Base-by-base conservation (phyloP, 2,888 invertebrate species). In the Mamestra brassicae region DNA sequence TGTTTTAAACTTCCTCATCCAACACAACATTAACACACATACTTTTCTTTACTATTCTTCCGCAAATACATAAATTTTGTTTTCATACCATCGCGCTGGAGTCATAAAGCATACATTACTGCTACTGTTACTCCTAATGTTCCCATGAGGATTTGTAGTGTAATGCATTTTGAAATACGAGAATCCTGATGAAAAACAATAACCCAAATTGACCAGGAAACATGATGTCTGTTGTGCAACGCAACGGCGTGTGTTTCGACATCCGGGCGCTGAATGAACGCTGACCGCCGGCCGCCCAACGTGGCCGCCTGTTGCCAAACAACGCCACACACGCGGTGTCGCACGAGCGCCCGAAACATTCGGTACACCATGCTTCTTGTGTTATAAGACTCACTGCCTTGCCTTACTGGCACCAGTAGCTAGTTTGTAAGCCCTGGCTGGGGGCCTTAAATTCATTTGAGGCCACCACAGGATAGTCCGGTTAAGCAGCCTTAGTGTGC, bases 141-240 rank as follows among this genome's bases (percentile, higher is more conserved):
- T 76, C 64, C 57, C 63, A 54, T 71, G 74, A 82, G 55, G 13
- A 68, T 65, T 58, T 58, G 45, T 71, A 62, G 71, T 45, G 63
- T 70, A 76, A 76, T 67, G 47, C 61, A n/a, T 66, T 52, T 72
- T 70, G 77, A 82, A 85, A 87, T 80, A 79, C 76, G 85, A 86
- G 84, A 81, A 80, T 77, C 64, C 84, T 87, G 78, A 78, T 85
- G 81, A 86, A 83, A 84, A 89, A 90, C 86, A 90, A 91, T 91
- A 89, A 91, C 92, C 91, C 71, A 92, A 88, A 92, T 91, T 89
- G 87, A 91, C 90, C 90, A 92, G 93, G 93, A 94, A 93, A 89
- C 86, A 75, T 74, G 81, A 82, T 87, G 86, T 84, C 85, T 85
- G 82, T 93, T 92, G 90, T 90, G 93, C 87, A 93, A 93, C 86